Evolutionary conservation across 2,888 invertebrate species (phyloP).

Genomic region (Melikaiella ostensackeni): DNA sequence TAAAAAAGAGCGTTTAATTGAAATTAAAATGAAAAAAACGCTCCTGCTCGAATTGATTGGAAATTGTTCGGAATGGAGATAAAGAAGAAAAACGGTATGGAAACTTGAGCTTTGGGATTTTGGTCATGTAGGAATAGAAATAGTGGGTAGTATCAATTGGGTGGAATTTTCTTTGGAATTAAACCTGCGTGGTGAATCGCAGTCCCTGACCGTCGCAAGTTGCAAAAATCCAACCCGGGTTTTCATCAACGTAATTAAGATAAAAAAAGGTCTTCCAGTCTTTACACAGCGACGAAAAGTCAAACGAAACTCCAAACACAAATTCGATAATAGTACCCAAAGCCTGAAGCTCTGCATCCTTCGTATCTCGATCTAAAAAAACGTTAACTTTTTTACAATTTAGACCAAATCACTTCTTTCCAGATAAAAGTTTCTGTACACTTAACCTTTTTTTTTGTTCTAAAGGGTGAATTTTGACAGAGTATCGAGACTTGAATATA

Average conservation of each 20-base stretch:
- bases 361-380: constrained; percentile 11
- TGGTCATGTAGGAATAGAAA: not conserved
- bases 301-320: constrained; percentile 9
- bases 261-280: constrained; percentile 21
- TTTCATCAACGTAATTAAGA: constrained; percentile 30
- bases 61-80: not conserved
- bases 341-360: not conserved
- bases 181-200: not conserved
- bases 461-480: too few relatives aligned
- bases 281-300: constrained; percentile 18
- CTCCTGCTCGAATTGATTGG: not conserved
- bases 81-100: not conserved
- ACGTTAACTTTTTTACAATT: not conserved
- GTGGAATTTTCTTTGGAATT: constrained; percentile 6
- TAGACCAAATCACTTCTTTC: not conserved
- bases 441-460: not conserved
- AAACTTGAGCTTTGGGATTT: not conserved
- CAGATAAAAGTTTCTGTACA: not conserved
- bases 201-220: not conserved
- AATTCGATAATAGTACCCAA: constrained; percentile 2
- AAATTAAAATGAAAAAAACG: not conserved
- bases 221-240: constrained; percentile 1
- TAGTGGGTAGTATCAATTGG: not conserved
- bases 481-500: too few relatives aligned
- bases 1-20: too few relatives aligned